phyloP scores from a whole-genome alignment of 2,113 vertebrate species.

The Morphnarchus princeps region DNA sequence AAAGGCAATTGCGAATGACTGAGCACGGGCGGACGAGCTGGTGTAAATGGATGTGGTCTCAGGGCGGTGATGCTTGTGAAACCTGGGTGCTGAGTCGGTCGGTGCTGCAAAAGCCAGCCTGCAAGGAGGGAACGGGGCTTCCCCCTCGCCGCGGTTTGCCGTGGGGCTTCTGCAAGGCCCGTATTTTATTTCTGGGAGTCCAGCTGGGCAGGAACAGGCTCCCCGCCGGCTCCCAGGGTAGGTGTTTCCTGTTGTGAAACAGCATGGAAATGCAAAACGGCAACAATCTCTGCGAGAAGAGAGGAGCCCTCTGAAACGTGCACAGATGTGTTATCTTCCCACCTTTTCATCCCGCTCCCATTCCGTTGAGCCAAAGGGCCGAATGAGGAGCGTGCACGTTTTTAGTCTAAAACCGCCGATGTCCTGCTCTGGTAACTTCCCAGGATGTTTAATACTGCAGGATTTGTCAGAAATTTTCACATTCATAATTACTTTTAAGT shows the following conservation, averaged over 20 bases:
- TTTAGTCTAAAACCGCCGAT: fast-evolving
- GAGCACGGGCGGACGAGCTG: not conserved
- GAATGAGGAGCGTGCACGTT: not conserved
- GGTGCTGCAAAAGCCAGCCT: not conserved
- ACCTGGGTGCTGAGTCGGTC: not conserved
- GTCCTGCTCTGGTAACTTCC: not conserved
- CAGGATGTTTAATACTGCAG: not conserved
- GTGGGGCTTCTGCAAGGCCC: not conserved
- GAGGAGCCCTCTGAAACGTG: not conserved
- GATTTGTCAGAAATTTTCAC: not conserved
- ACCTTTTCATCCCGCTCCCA: not conserved
- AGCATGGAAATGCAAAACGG: not conserved
- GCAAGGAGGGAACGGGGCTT: not conserved
- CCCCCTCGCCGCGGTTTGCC: fast-evolving
- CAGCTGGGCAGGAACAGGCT: not conserved
- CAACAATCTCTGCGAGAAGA: not conserved
- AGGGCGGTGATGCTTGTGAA: not conserved
- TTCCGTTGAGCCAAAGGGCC: not conserved
- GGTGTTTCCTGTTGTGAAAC: not conserved
- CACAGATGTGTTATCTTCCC: not conserved
- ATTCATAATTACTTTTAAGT: not conserved
- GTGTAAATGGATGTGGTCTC: too few relatives aligned
- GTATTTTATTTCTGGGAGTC: not conserved
- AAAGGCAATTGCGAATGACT: not conserved
- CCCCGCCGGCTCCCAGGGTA: fast-evolving